These are phyloP conservation scores for Setophaga petechia DNA, from an alignment of 2,113 vertebrate genomes.

Conservation along the genomic window DNA sequence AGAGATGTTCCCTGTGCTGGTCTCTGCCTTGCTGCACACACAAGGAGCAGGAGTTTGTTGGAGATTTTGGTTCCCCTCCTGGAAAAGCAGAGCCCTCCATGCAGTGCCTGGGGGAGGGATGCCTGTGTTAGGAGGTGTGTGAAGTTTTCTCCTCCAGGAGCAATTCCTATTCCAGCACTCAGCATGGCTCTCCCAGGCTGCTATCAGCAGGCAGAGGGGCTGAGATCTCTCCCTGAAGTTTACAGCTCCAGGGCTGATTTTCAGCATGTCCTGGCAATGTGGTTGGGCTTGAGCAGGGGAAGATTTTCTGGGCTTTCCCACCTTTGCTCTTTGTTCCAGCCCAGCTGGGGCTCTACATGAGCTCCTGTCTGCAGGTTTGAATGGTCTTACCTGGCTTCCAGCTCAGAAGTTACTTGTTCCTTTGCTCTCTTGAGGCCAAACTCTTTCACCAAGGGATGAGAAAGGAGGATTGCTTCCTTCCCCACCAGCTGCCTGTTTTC, in stretches of 20 bases:
- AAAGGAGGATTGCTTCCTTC: neutral
- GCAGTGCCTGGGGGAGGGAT: neutral
- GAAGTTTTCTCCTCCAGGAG: neutral
- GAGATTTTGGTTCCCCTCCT: neutral
- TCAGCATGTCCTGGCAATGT: neutral
- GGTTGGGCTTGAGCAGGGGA: neutral
- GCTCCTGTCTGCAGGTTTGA: neutral
- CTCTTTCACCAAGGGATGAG: neutral
- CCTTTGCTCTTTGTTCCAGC: neutral
- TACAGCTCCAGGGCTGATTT: neutral
- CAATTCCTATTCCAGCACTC: neutral
- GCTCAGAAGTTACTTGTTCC: neutral
- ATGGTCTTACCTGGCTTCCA: neutral
- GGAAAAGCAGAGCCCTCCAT: rapidly evolving
- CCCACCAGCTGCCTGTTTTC: neutral
- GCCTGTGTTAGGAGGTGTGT: rapidly evolving
- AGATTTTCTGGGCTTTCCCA: neutral
- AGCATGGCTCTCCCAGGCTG: no score
- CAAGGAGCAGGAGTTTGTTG: rapidly evolving
- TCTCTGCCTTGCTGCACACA: neutral
- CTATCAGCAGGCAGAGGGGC: neutral
- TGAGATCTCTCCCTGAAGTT: neutral
- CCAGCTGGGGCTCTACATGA: neutral
- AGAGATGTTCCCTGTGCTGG: neutral
- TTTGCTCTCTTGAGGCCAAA: neutral